Evolutionary conservation across 2,888 invertebrate species (phyloP).

Genomic region (Carpatolechia fugitivella): DNA sequence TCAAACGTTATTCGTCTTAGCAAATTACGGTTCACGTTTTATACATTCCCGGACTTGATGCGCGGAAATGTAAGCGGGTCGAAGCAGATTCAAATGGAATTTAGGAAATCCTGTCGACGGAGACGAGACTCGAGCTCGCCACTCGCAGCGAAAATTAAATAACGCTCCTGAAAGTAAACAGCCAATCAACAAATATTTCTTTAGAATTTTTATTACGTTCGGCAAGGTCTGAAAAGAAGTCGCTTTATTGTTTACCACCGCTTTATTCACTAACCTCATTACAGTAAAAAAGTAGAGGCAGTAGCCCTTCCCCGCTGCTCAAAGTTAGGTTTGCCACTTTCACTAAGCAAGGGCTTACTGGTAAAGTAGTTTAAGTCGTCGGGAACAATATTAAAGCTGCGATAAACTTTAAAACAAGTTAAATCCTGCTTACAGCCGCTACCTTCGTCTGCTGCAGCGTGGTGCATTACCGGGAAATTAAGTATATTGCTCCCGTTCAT

Average conservation of each 20-base stretch:
- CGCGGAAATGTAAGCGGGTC: constrained; percentile 54
- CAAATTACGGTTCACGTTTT: constrained; percentile 73
- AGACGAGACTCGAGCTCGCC: not conserved
- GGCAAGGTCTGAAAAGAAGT: too few relatives aligned
- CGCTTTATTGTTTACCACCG: too few relatives aligned
- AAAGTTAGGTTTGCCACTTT: too few relatives aligned
- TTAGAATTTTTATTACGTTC: not conserved
- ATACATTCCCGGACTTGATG: constrained; percentile 57
- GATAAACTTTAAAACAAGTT: constrained; percentile 77
- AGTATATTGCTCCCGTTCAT: too few relatives aligned
- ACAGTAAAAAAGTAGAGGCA: too few relatives aligned
- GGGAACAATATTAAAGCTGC: constrained; percentile 73
- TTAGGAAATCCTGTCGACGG: constrained; percentile 34
- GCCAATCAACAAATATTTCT: constrained; percentile 3
- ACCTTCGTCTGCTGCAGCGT: too few relatives aligned
- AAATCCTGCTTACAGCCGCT: constrained; percentile 71
- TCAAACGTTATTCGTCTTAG: constrained; percentile 77
- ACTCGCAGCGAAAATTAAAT: constrained; percentile 7
- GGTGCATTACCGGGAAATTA: too few relatives aligned
- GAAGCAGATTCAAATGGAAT: constrained; percentile 56
- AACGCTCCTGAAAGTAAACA: constrained; percentile 6
- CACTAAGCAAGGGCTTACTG: constrained; percentile 51
- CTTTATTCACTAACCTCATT: too few relatives aligned
- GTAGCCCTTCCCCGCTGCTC: too few relatives aligned
- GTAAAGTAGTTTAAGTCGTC: constrained; percentile 64